phyloP scores from a whole-genome alignment of 2,888 invertebrate genomes.

The Drosophila mercatorum region DNA sequence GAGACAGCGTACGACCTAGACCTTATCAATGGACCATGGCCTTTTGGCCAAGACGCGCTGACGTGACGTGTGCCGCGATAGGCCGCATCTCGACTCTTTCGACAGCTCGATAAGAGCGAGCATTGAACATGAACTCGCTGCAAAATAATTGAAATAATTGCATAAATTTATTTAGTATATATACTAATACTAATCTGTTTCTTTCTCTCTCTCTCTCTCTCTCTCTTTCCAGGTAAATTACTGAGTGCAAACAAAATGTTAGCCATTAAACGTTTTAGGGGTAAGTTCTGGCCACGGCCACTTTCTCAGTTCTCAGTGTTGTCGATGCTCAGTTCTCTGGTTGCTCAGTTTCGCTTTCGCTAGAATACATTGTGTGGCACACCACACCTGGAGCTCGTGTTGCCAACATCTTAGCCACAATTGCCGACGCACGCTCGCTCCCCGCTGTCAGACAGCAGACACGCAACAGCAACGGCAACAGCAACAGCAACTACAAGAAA shows the following conservation, averaged over 20 bases:
- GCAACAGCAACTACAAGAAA: conserved; percentile 30
- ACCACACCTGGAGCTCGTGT: conserved; percentile 46
- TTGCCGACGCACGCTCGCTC: conserved; percentile 31
- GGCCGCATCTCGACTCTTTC: conserved; percentile 8
- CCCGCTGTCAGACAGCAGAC: conserved; percentile 44
- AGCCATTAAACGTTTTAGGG: conserved; percentile 66
- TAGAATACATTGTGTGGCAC: conserved; percentile 44
- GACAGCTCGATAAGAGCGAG: conserved; percentile 23
- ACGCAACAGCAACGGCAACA: conserved; percentile 64
- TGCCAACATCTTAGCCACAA: conserved; percentile 44
- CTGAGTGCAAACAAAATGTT: conserved; percentile 56
- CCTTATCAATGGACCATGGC: conserved; percentile 55
- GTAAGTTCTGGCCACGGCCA: conserved; percentile 55
- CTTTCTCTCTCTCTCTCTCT: neutral
- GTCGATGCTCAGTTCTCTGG: conserved; percentile 16
- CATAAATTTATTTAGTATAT: neutral
- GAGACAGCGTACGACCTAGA: conserved; percentile 62
- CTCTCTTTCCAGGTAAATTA: conserved; percentile 74
- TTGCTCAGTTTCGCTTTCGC: conserved; percentile 54
- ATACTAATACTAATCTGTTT: conserved; percentile 12
- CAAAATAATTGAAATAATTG: conserved; percentile 9
- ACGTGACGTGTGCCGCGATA: conserved; percentile 59
- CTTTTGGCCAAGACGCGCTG: conserved; percentile 27
- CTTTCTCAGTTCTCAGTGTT: conserved; percentile 20
- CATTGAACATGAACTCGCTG: conserved; percentile 9